phyloP scores from a whole-genome alignment of 2,797 vertebrate species.

The Pantherophis alleghaniensis region DNA sequence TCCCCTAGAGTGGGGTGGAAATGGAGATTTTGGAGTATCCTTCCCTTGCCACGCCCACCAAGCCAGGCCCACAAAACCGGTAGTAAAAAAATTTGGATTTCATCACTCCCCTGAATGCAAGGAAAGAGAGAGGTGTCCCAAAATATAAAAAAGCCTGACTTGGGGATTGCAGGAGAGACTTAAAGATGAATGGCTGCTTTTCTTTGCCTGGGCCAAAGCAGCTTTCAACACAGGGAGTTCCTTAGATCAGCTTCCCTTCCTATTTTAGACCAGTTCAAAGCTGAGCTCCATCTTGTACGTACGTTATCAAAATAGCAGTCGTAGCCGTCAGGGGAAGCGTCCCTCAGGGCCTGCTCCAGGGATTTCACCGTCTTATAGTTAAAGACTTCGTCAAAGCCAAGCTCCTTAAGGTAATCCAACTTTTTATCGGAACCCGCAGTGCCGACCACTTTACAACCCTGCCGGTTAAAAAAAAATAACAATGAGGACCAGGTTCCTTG shows the following conservation, averaged over 20 bases:
- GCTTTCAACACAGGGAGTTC: not conserved
- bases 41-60: too few relatives aligned
- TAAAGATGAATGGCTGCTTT: not conserved
- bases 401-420: conserved; percentile 81
- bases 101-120: not conserved
- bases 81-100: too few relatives aligned
- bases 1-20: too few relatives aligned
- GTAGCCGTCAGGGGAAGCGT: conserved; percentile 85
- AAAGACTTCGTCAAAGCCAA: conserved; percentile 88
- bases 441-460: conserved; percentile 90
- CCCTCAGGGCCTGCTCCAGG: conserved; percentile 80
- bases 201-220: not conserved
- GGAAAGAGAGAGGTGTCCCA: not conserved
- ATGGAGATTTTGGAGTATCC: too few relatives aligned
- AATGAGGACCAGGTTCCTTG: not conserved
- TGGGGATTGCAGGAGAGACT: not conserved
- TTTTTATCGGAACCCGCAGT: conserved; percentile 84
- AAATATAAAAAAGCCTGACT: not conserved
- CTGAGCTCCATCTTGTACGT: conserved; percentile 54
- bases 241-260: not conserved
- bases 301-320: conserved; percentile 94
- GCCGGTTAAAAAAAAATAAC: conserved; percentile 14
- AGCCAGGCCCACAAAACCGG: too few relatives aligned
- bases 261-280: not conserved
- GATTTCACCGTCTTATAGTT: conserved; percentile 89